These are phyloP conservation scores for Eospalax fontanierii DNA, from an alignment of 2,797 vertebrate genomes.

Conservation along the genomic window DNA sequence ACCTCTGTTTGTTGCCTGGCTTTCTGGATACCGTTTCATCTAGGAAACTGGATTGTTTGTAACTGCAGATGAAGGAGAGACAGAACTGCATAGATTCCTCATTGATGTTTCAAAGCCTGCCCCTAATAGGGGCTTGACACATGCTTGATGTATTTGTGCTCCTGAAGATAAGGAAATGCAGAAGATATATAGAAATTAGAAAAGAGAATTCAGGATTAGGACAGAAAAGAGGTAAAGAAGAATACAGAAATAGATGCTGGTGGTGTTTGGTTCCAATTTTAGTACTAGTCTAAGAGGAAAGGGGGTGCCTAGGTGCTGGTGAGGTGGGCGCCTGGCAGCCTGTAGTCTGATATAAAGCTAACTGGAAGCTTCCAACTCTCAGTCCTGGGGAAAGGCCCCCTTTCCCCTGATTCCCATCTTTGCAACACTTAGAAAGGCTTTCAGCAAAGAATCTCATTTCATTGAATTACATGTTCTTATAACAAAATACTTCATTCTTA, in stretches of 20 bases:
- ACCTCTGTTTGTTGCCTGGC: background rate
- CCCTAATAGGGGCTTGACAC: background rate
- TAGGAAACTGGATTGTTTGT: background rate
- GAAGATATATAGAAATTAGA: slow-evolving; percentile 5
- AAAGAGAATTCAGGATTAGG: slow-evolving; percentile 19
- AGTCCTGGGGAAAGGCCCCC: background rate
- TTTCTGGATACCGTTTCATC: background rate
- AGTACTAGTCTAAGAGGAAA: background rate
- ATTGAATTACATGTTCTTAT: background rate
- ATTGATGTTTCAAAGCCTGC: background rate
- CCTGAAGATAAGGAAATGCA: background rate
- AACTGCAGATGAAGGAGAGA: background rate
- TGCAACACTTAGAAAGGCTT: background rate
- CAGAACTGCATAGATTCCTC: background rate
- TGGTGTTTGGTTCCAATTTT: background rate
- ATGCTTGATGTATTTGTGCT: background rate
- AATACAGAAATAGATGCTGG: background rate
- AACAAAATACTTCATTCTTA: background rate
- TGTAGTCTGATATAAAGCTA: background rate
- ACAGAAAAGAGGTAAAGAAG: background rate
- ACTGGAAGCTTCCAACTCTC: background rate
- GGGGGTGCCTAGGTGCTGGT: background rate
- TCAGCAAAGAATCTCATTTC: slow-evolving; percentile 7
- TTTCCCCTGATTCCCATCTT: background rate
- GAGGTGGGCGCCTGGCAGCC: background rate